Evolutionary conservation across 1,140 invertebrate genomes (phyloP).

Genomic region (Harpegnathos saltator): DNA sequence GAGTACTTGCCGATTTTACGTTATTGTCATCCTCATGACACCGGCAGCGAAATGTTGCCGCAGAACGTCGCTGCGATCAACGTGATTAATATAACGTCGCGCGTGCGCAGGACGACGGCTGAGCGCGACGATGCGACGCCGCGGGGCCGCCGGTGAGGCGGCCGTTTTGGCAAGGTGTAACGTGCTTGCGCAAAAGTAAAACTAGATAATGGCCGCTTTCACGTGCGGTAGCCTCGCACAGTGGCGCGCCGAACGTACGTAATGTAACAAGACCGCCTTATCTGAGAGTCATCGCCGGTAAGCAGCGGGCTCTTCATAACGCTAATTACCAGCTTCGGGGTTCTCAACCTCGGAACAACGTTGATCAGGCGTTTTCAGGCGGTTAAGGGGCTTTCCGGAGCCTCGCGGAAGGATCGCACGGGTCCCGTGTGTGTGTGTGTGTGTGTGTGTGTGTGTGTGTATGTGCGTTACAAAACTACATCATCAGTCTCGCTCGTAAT

Average conservation of each 20-base stretch:
- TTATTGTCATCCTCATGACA: too few species aligned
- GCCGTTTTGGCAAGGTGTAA: conserved; percentile 68
- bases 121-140: background rate
- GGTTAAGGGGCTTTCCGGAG: conserved; percentile 49
- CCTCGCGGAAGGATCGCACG: conserved; percentile 35
- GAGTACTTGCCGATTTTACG: too few species aligned
- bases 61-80: too few species aligned
- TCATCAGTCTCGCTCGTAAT: conserved; percentile 49
- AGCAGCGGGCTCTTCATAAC: conserved; percentile 81
- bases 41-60: too few species aligned
- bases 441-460: too few species aligned
- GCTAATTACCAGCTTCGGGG: conserved; percentile 82
- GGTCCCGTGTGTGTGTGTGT: conserved; percentile 18
- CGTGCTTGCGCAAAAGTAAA: conserved; percentile 80
- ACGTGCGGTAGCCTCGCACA: conserved; percentile 81
- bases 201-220: conserved; percentile 84
- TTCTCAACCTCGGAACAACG: conserved; percentile 67
- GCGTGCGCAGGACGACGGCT: background rate
- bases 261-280: conserved; percentile 81
- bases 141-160: background rate
- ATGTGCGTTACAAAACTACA: conserved; percentile 55
- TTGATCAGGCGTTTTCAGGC: conserved; percentile 56
- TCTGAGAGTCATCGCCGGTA: conserved; percentile 81
- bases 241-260: conserved; percentile 78
- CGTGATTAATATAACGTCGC: background rate